Conservation (phyloP, 2,888 invertebrate species). For the Yponomeuta evonymella region DNA sequence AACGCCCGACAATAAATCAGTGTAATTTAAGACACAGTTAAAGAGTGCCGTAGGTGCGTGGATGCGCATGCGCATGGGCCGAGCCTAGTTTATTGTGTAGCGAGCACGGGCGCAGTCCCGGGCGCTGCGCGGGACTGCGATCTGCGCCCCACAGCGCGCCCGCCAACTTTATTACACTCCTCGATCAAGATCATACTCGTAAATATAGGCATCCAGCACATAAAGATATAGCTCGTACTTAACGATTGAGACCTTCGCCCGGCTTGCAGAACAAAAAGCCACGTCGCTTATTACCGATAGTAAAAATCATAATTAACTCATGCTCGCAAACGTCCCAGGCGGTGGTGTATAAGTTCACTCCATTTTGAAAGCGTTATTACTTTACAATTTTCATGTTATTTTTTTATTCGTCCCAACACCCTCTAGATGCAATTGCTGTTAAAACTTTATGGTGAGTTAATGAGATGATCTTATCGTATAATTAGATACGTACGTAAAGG, state of each 20-base stretch:
- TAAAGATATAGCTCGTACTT: conserved; percentile 7
- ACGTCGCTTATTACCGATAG: background rate
- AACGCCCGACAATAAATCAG: conserved; percentile 36
- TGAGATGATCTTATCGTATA: conserved; percentile 11
- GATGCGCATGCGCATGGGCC: conserved; percentile 5
- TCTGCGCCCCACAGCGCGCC: background rate
- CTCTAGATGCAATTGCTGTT: background rate
- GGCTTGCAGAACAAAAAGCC: background rate
- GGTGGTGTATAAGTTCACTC: background rate
- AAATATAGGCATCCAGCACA: conserved; percentile 12
- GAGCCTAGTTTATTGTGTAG: conserved; percentile 14
- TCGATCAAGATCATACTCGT: conserved; percentile 11
- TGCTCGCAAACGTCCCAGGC: background rate
- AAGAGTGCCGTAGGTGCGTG: conserved; percentile 8
- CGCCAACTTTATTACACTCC: conserved; percentile 12
- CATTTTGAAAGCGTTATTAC: background rate
- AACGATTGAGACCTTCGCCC: conserved; percentile 12
- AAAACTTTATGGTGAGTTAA: conserved; percentile 1
- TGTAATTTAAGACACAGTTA: conserved; percentile 35
- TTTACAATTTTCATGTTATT: background rate
- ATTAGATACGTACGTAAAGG: background rate
- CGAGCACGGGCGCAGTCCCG: background rate
- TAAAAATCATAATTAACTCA: conserved; percentile 10
- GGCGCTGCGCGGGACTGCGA: background rate
- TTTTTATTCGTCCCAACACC: background rate